Evolutionary conservation across 2,797 vertebrate species (phyloP).

Genomic region (Sebastes trivittatus): DNA sequence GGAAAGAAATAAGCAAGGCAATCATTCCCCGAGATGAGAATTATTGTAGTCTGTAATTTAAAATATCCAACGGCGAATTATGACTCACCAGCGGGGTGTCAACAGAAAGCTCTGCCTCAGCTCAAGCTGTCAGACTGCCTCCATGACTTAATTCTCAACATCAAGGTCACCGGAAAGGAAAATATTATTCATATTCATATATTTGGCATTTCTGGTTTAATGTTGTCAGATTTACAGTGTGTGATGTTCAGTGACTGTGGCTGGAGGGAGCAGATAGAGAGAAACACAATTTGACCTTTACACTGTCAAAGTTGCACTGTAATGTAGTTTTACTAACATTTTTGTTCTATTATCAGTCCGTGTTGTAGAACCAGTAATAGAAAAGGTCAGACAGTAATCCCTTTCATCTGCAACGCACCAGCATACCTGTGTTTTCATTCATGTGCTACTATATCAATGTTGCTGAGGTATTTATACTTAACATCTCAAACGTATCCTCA

Average conservation of each 20-base stretch:
- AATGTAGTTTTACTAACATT: not conserved
- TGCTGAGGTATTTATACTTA: not conserved
- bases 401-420: not conserved
- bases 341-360: not conserved
- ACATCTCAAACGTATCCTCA: not conserved
- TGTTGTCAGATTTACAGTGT: constrained; percentile 7
- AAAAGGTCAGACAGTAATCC: not conserved
- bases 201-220: constrained; percentile 35
- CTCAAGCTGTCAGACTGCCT: constrained; percentile 54
- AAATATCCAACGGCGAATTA: constrained; percentile 63
- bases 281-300: constrained; percentile 13
- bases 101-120: constrained; percentile 59
- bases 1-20: constrained; percentile 37
- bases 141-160: constrained; percentile 39
- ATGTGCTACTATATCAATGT: not conserved
- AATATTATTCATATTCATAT: constrained; percentile 42
- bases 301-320: not conserved
- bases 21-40: constrained; percentile 46
- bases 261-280: not conserved
- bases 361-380: not conserved
- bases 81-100: constrained; percentile 61
- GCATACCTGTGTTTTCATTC: not conserved
- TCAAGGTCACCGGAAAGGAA: constrained; percentile 59
- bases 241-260: not conserved
- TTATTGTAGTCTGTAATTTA: constrained; percentile 62